Evolutionary conservation across 2,888 invertebrate genomes (phyloP).

Genomic region (Teleogryllus oceanicus): DNA sequence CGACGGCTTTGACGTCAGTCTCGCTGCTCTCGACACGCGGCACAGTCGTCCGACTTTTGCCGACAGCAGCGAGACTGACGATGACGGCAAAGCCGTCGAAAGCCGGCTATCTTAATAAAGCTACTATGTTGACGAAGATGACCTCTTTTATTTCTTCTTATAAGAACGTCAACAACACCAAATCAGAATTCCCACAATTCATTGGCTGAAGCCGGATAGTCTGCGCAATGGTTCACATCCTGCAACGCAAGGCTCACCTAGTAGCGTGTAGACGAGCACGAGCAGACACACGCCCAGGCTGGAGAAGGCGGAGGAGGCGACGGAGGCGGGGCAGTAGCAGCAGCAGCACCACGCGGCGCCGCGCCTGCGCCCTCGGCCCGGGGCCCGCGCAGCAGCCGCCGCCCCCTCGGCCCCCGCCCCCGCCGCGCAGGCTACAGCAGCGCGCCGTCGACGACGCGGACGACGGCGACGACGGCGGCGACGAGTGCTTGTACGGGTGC

Average conservation of each 20-base stretch:
- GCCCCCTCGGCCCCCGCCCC: neutral
- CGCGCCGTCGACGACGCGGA: slow-evolving; percentile 27
- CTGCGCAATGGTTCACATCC: too few species aligned
- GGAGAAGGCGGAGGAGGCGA: slow-evolving; percentile 64
- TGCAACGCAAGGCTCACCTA: neutral
- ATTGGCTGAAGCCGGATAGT: too few species aligned
- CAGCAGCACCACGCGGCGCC: slow-evolving; percentile 50
- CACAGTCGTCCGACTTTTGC: too few species aligned
- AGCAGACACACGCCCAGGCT: slow-evolving; percentile 79
- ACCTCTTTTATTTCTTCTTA: too few species aligned
- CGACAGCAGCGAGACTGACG: too few species aligned
- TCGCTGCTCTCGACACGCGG: too few species aligned
- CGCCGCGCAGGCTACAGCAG: slow-evolving; percentile 26
- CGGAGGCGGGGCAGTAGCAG: slow-evolving; percentile 53
- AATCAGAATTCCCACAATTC: too few species aligned
- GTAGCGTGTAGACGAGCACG: slow-evolving; percentile 79
- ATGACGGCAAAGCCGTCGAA: too few species aligned
- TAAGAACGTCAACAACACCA: too few species aligned
- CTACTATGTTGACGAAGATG: too few species aligned
- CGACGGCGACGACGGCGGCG: slow-evolving; percentile 29
- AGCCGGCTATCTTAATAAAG: too few species aligned
- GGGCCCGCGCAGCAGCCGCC: neutral
- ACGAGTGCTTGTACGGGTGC: neutral
- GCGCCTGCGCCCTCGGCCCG: slow-evolving; percentile 11
- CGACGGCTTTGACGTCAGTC: too few species aligned